Evolutionary conservation across 2,797 vertebrate genomes (phyloP).

Genomic region (Onychomys arenicola): DNA sequence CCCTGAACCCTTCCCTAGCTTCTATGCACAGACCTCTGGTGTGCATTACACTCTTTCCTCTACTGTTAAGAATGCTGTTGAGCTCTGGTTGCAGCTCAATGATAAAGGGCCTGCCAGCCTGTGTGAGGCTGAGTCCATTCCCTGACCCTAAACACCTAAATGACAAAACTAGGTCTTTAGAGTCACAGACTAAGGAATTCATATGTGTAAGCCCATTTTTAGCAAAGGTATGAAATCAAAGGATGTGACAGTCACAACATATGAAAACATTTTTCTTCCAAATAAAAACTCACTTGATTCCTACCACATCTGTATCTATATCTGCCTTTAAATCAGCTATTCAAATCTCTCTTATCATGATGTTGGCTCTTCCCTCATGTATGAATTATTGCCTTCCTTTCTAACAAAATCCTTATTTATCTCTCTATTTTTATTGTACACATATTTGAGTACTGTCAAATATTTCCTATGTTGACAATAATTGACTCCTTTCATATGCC

Average conservation of each 20-base stretch:
- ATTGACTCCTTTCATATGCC: no score
- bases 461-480: background rate
- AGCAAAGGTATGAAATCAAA: background rate
- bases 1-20: background rate
- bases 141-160: no score
- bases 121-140: background rate
- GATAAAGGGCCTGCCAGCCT: background rate
- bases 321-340: background rate
- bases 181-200: background rate
- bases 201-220: background rate
- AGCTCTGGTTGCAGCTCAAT: background rate
- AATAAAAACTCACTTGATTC: background rate
- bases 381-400: background rate
- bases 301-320: no score
- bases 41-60: background rate
- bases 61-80: background rate
- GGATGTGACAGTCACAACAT: background rate
- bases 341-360: background rate
- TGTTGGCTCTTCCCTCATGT: background rate
- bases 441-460: background rate
- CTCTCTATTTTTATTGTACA: background rate
- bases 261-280: background rate
- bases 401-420: background rate
- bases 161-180: background rate
- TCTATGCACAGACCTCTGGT: no score